A percentile compares a stretch with the other conserved stretches of the same genome.
Evolutionary conservation across 2,888 invertebrate genomes (phyloP).

Genomic region (Acanthopleura granulata): DNA sequence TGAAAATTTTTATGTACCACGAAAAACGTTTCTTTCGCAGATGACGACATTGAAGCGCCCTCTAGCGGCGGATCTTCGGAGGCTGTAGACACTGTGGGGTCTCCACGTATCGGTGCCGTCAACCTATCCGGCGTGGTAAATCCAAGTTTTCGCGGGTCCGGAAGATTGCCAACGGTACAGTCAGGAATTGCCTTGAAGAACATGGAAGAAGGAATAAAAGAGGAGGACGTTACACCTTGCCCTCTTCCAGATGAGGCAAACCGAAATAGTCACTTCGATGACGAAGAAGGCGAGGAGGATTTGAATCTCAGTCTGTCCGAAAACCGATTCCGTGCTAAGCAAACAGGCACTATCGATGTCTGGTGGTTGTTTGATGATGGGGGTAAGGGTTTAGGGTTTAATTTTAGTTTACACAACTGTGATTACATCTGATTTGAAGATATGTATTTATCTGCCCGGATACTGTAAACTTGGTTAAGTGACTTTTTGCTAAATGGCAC

Average conservation of each 20-base stretch:
- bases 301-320: background rate
- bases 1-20: too few species aligned
- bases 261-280: too few species aligned
- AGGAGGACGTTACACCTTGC: background rate
- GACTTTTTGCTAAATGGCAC: background rate
- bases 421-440: background rate
- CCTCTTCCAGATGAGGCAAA: background rate
- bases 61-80: background rate
- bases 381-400: constrained; percentile 74
- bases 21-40: background rate
- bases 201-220: background rate
- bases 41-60: background rate
- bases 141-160: too few species aligned
- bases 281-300: too few species aligned
- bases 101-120: too few species aligned
- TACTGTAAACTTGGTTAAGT: too few species aligned
- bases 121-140: too few species aligned
- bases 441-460: background rate
- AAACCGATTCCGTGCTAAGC: constrained; percentile 67
- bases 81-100: too few species aligned
- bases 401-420: too few species aligned
- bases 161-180: background rate
- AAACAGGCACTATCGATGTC: constrained; percentile 90
- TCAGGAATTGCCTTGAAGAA: background rate
- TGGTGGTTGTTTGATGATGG: constrained; percentile 99